Base-by-base conservation (phyloP, 2,888 invertebrate genomes). In the Pachycephus smyrnensis region DNA sequence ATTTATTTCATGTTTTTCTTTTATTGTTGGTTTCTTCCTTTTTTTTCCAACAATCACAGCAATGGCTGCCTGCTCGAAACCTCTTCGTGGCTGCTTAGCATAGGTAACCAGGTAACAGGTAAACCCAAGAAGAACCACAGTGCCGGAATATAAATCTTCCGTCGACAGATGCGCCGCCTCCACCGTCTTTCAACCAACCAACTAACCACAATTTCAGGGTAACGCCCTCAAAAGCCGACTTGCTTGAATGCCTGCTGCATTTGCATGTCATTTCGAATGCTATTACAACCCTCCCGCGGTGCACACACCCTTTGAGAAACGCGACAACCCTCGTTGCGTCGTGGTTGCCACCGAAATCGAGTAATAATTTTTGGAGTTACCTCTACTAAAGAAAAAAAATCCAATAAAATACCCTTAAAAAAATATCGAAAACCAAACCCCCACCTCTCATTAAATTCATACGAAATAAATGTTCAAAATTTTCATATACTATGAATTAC, bases 131-230 rank as follows among this genome's bases (percentile, higher is more conserved):
- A 71, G 75, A 78, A 78, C 80, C 78, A 35, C 78, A 75, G 76
- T 75, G 75, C 74, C 80, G 82, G 85, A 88, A 89, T 88, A 90
- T 90, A 90, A 90, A 90, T 90, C 90, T 90, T 88, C 83, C 80
- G 87, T 86, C 84, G 90, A 90, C 90, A 88, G 89, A 89, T 87
- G 90, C 90, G 87, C 90, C 90, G 90, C 90, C 90, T 87, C 88
- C 89, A 83, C 86, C 83, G 84, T 84, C 86, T 85, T 84, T 86
- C 89, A 85, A 89, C 90, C 90, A 90, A 90, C 89, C 90, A 88
- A 88, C 83, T 85, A 85, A 86, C 84, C 86, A 84, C 87, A 88
- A 89, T 89, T 88, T 87, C 86, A 88, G 88, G 88, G 90, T 87
- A 86, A 90, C 90, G 90, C 90, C 90, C 89, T 90, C 87, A 85